These are phyloP conservation scores for Agonopterix alstromeriana DNA, from an alignment of 2,888 invertebrate genomes.

Conservation along the genomic window DNA sequence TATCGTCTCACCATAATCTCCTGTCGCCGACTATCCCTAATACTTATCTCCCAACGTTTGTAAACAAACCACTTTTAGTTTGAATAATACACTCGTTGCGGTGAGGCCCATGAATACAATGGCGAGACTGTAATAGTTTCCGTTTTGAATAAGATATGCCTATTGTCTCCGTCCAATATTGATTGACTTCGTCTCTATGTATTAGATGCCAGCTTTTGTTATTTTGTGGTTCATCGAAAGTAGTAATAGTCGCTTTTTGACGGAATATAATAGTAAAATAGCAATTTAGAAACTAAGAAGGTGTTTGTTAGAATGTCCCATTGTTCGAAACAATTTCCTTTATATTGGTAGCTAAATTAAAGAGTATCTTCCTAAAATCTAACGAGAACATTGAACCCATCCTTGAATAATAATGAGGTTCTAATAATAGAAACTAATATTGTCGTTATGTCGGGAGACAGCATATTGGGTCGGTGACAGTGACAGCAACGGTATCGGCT, in stretches of 20 bases:
- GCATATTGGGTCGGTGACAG: constrained; percentile 32
- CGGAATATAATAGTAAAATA: neutral
- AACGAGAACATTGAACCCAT: constrained; percentile 47
- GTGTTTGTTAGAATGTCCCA: constrained; percentile 4
- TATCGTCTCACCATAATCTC: constrained; percentile 39
- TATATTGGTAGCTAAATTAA: no score
- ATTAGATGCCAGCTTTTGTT: constrained; percentile 29
- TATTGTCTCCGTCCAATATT: constrained; percentile 69
- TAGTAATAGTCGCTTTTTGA: neutral
- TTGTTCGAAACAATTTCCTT: no score
- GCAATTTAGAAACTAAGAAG: constrained; percentile 11
- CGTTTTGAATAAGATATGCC: constrained; percentile 70
- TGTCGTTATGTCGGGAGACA: constrained; percentile 43
- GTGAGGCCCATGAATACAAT: constrained; percentile 68
- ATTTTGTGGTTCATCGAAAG: constrained; percentile 32
- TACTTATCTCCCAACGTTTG: constrained; percentile 55
- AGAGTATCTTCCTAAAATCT: no score
- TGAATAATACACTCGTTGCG: constrained; percentile 67
- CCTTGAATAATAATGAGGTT: constrained; percentile 43
- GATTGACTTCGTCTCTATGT: constrained; percentile 60
- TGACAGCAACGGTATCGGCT: constrained; percentile 52
- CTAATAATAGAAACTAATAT: constrained; percentile 56
- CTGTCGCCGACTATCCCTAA: constrained; percentile 49
- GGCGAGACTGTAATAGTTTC: constrained; percentile 70
- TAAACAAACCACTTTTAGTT: constrained; percentile 71